Evolutionary conservation across 1,140 invertebrate species (phyloP).

Genomic region (Matsumurasca onukii): DNA sequence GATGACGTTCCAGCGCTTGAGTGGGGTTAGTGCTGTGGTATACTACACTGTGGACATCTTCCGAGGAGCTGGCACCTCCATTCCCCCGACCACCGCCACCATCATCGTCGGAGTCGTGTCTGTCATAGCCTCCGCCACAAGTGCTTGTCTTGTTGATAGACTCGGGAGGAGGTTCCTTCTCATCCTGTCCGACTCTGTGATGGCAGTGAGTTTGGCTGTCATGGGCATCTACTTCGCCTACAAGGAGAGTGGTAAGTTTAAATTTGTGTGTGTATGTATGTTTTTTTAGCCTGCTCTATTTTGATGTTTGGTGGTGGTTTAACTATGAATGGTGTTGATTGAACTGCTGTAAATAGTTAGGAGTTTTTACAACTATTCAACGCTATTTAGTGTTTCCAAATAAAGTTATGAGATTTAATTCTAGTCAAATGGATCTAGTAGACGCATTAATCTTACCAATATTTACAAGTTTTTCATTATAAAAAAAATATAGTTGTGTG

Average conservation of each 20-base stretch:
- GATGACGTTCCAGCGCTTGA: slow-evolving; percentile 53
- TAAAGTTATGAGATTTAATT: no score
- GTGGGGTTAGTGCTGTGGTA: slow-evolving; percentile 59
- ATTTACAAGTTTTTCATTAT: no score
- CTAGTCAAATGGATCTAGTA: no score
- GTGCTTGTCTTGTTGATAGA: slow-evolving; percentile 47
- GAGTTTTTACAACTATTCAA: no score
- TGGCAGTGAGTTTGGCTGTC: slow-evolving; percentile 34
- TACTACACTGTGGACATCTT: slow-evolving; percentile 58
- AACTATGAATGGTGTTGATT: no score
- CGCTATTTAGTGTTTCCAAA: no score
- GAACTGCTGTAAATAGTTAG: no score
- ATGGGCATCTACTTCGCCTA: slow-evolving; percentile 44
- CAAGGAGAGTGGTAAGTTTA: slow-evolving; percentile 42
- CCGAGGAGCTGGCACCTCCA: slow-evolving; percentile 43
- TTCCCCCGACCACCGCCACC: slow-evolving; percentile 44
- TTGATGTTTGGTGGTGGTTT: no score
- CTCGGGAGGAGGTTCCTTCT: slow-evolving; percentile 36
- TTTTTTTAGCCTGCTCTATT: no score
- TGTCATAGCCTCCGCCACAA: slow-evolving; percentile 42
- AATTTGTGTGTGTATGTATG: no score
- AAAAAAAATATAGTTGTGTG: no score
- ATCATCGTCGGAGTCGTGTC: slow-evolving; percentile 49
- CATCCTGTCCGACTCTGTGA: slow-evolving; percentile 38
- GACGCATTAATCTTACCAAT: no score